These are phyloP conservation scores for Pangasianodon hypophthalmus DNA, from an alignment of 2,113 vertebrate species.

Conservation along the genomic window DNA sequence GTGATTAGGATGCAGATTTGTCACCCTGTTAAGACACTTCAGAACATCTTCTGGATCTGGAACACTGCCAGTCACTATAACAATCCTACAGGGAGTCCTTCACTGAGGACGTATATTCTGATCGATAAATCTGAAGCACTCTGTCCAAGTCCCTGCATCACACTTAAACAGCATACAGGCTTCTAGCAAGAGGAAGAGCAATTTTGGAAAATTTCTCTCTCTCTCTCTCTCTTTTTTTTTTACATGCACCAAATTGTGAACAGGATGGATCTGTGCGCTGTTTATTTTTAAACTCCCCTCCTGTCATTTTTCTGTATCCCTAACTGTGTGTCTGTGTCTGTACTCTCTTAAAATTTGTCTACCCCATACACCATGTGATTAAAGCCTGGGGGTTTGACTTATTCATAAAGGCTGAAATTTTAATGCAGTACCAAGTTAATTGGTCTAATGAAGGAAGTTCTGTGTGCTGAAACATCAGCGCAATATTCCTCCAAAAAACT, in stretches of 20 bases:
- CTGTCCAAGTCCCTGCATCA: slow-evolving; percentile 55
- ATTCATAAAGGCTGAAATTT: slow-evolving; percentile 74
- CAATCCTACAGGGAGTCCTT: slow-evolving; percentile 72
- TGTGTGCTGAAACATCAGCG: slow-evolving; percentile 67
- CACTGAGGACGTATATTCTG: slow-evolving; percentile 71
- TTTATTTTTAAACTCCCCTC: slow-evolving; percentile 45
- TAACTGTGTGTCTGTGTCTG: neutral
- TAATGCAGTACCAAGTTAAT: slow-evolving; percentile 68
- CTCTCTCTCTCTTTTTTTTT: slow-evolving; percentile 45
- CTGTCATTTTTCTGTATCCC: neutral
- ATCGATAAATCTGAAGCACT: slow-evolving; percentile 73
- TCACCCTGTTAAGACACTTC: slow-evolving; percentile 70
- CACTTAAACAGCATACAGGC: slow-evolving; percentile 59
- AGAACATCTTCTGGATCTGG: slow-evolving; percentile 68
- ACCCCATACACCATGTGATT: slow-evolving; percentile 53
- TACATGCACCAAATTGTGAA: slow-evolving; percentile 48
- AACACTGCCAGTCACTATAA: slow-evolving; percentile 69
- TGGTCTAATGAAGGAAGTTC: slow-evolving; percentile 72
- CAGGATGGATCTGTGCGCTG: slow-evolving; percentile 61
- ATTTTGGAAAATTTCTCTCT: neutral
- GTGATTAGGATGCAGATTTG: slow-evolving; percentile 79
- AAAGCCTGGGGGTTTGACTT: slow-evolving; percentile 70
- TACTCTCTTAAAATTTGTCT: neutral
- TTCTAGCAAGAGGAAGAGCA: neutral
- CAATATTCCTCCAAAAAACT: slow-evolving; percentile 58